Percentiles rank a stretch among this genome's conserved stretches.
These are phyloP conservation scores for Caenorhabditis elegans DNA, from an alignment of 1,140 invertebrate species.

Conservation along the genomic window DNA sequence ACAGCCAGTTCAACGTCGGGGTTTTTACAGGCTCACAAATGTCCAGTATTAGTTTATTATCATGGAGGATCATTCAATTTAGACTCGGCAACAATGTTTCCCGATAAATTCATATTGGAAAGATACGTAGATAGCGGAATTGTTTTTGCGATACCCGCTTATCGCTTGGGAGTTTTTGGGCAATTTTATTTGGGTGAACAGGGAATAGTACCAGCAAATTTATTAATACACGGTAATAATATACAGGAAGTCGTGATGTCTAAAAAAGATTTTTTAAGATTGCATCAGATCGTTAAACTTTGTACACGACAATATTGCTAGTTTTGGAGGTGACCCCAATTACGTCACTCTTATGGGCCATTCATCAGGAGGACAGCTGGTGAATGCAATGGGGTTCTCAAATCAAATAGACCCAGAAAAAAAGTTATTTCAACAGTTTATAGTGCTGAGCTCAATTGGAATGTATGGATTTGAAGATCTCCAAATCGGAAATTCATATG, in stretches of 20 bases:
- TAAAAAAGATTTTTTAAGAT: not conserved
- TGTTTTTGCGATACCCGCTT: not conserved
- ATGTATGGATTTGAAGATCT: not conserved
- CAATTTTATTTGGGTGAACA: not conserved
- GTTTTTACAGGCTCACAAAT: not conserved
- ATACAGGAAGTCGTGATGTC: not conserved
- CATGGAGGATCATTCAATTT: conserved; percentile 35
- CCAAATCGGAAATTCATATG: not conserved
- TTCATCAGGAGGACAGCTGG: not conserved
- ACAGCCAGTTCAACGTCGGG: not conserved
- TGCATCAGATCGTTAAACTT: not conserved
- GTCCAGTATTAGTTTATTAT: conserved; percentile 38
- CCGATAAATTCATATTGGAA: conserved; percentile 3
- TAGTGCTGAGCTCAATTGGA: not conserved
- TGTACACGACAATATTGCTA: not conserved
- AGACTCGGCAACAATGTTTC: conserved; percentile 33
- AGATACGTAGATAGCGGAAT: not conserved
- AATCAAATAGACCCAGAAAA: not conserved
- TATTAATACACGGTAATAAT: not conserved
- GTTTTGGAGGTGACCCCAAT: not conserved
- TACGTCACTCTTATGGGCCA: not conserved
- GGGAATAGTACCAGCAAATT: not conserved
- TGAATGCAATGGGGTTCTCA: not conserved
- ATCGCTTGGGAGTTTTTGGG: not conserved
- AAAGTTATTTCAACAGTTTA: not conserved